Conservation (phyloP, 1,140 invertebrate species). For the Apolygus lucorum region DNA sequence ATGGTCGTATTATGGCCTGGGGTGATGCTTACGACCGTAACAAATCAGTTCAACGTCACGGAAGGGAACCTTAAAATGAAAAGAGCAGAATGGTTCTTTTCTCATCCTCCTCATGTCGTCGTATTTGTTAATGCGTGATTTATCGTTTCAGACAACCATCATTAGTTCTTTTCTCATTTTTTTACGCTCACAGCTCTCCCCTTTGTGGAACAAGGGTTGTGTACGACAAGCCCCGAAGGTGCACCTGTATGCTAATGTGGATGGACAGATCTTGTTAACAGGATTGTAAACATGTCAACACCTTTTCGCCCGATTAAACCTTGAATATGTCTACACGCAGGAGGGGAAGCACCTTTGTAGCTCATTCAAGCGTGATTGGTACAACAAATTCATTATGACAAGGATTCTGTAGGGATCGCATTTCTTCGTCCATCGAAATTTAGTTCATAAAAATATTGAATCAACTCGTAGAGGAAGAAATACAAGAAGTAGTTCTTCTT, state of each 20-base stretch:
- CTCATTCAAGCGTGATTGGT: neutral
- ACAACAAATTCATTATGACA: conserved; percentile 2
- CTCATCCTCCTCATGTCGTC: neutral
- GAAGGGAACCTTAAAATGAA: conserved; percentile 3
- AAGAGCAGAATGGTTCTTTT: neutral
- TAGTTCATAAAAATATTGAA: too few relatives aligned
- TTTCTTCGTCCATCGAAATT: neutral
- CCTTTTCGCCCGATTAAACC: conserved; percentile 2
- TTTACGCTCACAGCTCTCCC: neutral
- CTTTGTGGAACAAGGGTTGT: neutral
- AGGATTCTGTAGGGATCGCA: neutral
- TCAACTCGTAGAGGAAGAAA: too few relatives aligned
- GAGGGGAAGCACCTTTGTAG: neutral
- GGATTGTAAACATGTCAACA: conserved; percentile 13
- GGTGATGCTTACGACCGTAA: neutral
- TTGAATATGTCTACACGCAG: neutral
- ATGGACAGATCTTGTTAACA: conserved; percentile 11
- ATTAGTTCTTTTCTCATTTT: neutral
- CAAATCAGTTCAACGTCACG: conserved; percentile 9
- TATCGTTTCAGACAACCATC: neutral
- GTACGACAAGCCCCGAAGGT: neutral
- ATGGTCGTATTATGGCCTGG: neutral
- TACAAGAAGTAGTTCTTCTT: too few relatives aligned
- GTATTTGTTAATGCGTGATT: conserved; percentile 8
- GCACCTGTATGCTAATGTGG: conserved; percentile 10